Evolutionary conservation across 2,797 vertebrate species (phyloP).

Genomic region (Eleutherodactylus coqui): DNA sequence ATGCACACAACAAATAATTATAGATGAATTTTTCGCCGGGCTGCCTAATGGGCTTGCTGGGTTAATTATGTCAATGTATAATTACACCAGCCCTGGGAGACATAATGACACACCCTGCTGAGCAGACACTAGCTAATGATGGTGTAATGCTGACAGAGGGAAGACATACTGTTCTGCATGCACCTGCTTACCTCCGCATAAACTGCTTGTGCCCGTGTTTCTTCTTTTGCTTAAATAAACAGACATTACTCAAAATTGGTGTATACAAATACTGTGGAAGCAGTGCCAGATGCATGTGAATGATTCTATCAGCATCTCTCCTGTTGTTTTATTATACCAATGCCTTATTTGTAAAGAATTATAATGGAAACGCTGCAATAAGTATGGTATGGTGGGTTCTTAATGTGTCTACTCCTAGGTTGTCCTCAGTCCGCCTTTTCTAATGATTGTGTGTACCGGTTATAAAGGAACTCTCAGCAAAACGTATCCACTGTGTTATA

Average conservation of each 20-base stretch:
- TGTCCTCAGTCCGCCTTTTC: constrained; percentile 11
- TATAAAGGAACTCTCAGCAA: background rate
- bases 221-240: constrained; percentile 62
- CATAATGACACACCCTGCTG: constrained; percentile 91
- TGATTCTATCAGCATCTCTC: background rate
- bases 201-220: constrained; percentile 66
- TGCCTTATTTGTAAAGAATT: background rate
- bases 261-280: constrained; percentile 56
- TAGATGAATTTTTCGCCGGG: constrained; percentile 94
- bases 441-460: background rate
- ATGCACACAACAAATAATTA: constrained; percentile 99
- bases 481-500: background rate
- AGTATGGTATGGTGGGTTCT: constrained; percentile 17
- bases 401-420: constrained; percentile 16
- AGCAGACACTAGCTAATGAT: constrained; percentile 93
- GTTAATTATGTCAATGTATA: constrained; percentile 99
- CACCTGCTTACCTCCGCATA: constrained; percentile 91
- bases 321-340: constrained; percentile 6
- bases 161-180: constrained; percentile 80
- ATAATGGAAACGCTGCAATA: background rate
- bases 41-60: constrained; percentile 99
- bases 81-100: constrained; percentile 99
- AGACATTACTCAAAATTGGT: constrained; percentile 61
- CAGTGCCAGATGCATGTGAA: constrained; percentile 43
- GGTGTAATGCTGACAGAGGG: constrained; percentile 88